Base-by-base conservation (phyloP, 2,113 vertebrate genomes). In the Muscicapa adusta region DNA sequence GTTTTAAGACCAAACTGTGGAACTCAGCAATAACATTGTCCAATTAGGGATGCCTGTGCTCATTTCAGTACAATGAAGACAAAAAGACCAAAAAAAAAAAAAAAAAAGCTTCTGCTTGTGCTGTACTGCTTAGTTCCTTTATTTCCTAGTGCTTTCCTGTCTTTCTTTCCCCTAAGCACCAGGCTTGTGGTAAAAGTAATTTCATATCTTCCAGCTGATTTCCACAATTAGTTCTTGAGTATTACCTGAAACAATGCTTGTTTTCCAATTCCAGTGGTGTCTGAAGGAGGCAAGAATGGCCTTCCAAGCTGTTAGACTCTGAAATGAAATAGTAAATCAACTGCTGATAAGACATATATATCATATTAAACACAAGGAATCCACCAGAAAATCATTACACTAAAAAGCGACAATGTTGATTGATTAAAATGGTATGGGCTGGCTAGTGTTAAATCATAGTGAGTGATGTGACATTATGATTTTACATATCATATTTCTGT, bases 401-500 rank as follows among this genome's bases (percentile, higher is more conserved):
- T 98, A 98, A 98, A 98, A 98, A 98, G 98, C 78, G 98, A 99
- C 98, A 98, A 96, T 98, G 98, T 98, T 99, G 99, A 99, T 99
- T 98, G 99, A 99, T 99, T 99, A 99, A 99, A 99, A 99, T 98
- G 97, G 98, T 97, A 91, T 97, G 93, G 98, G 98, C 97, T 98
- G 98, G 98, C 98, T 98, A 98, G 97, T 98, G 98, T 98, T 99
- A 99, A 99, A 99, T 99, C 98, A 99, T 88, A 85, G 97, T 99
- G 99, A 99, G 98, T 98, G 98, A 99, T 99, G 98, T 98, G 99
- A 99, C 98, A 99, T 98, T 98, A 98, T 98, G 98, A 98, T 99
- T 99, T 98, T 98, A 98, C 98, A 97, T 98, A 98, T 98, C 98
- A 99, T 99, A 99, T 99, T 99, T 99, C 98, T 99, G 98, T 98